Base-by-base conservation (phyloP, 2,888 invertebrate species). In the Diplolepis rosae region DNA sequence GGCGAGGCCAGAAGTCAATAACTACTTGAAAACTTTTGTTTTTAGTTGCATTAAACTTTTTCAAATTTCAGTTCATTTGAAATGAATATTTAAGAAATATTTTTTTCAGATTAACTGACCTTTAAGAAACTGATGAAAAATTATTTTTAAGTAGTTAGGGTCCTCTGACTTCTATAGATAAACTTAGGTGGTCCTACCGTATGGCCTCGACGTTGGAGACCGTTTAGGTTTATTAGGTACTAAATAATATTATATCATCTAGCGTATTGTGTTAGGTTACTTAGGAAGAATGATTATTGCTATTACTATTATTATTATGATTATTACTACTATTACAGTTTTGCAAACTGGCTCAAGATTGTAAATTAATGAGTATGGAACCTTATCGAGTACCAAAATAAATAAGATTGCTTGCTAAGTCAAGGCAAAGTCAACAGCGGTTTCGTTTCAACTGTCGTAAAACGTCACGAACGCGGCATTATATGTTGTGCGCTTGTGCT, bases 301-400 rank as follows among this genome's bases (percentile, higher is more conserved):
- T 82, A 84, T 81, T 81, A 83, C 77, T 80, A 83, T 80, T 80
- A 84, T 80, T 83, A 84, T 80, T 82, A 81, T 74, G 70, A 82
- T 80, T 81, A 84, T 81, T 80, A 85, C 82, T 78, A 80, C 77
- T 77, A 77, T 74, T 73, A 80, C 79, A 80, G 82, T 85, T 85
- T 85, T 82, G 74, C 77, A 81, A 85, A 85, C 85, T 84, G 85
- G 83, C 85, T 88, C 88, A 87, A 87, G 80, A 86, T 83, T 88
- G 87, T 88, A 87, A 85, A 82, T 87, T 87, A 88, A 82, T 80
- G 66, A 85, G 79, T 85, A 84, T 82, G 79, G 80, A 84, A 87
- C 79, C 80, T 84, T 84, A 84, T 83, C 82, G 83, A 87, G 84
- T 87, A 88, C 88, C 87, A 87, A 88, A 88, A 87, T 86, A 86